phyloP scores from a whole-genome alignment of 2,797 vertebrate species.

The Ptychadena robeensis region DNA sequence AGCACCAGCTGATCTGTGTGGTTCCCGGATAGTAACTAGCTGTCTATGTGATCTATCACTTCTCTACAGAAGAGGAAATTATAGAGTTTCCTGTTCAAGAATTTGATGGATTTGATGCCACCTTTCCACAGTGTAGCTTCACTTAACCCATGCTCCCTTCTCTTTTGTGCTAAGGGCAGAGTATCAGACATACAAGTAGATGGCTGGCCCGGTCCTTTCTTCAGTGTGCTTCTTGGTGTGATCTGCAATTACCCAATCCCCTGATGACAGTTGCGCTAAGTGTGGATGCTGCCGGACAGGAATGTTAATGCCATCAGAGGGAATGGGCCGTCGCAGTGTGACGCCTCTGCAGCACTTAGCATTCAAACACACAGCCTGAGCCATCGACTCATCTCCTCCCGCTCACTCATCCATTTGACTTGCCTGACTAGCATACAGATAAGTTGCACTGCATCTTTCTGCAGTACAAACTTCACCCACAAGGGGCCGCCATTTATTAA shows the following conservation, averaged over 20 bases:
- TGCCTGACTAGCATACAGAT: constrained; percentile 55
- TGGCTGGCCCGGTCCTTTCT: constrained; percentile 23
- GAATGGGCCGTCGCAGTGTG: constrained; percentile 50
- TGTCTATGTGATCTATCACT: constrained; percentile 7
- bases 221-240: constrained; percentile 9
- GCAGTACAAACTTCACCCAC: not conserved
- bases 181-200: constrained; percentile 10
- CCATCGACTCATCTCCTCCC: constrained; percentile 54
- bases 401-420: constrained; percentile 46
- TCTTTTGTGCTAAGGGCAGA: constrained; percentile 32
- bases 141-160: constrained; percentile 42
- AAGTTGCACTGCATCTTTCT: constrained; percentile 25
- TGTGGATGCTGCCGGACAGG: constrained; percentile 48
- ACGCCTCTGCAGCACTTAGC: constrained; percentile 57
- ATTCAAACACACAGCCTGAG: constrained; percentile 49
- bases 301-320: constrained; percentile 56
- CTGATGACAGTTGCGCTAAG: constrained; percentile 43
- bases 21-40: not conserved
- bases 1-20: not conserved
- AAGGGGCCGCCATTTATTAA: constrained; percentile 34
- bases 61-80: not conserved
- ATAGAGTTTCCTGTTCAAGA: not conserved
- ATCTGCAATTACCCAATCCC: constrained; percentile 54
- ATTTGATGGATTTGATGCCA: constrained; percentile 16
- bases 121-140: constrained; percentile 11